Evolutionary conservation across 2,113 vertebrate species (phyloP).

Genomic region (Clinocottus analis): DNA sequence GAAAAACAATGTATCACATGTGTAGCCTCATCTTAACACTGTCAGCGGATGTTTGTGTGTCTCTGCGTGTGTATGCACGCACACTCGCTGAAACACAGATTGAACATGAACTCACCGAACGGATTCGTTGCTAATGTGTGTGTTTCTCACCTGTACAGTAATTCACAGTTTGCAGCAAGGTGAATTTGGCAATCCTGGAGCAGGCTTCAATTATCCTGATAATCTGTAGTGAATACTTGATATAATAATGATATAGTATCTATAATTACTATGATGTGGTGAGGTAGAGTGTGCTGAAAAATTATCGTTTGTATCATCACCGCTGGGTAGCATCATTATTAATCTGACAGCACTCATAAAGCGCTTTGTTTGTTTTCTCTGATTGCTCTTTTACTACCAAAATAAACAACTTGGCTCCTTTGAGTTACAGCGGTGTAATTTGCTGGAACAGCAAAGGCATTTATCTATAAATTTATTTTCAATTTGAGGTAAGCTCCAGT

Average conservation of each 20-base stretch:
- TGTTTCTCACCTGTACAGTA: conserved; percentile 42
- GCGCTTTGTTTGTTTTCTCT: conserved; percentile 76
- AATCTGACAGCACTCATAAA: conserved; percentile 78
- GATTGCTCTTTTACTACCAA: conserved; percentile 79
- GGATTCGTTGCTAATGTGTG: conserved; percentile 13
- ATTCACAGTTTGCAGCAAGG: conserved; percentile 56
- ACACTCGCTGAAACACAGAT: conserved; percentile 21
- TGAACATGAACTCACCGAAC: conserved; percentile 35
- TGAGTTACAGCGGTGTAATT: conserved; percentile 81
- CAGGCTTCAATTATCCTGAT: conserved; percentile 78
- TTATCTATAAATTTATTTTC: conserved; percentile 86
- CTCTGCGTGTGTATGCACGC: not conserved
- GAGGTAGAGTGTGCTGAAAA: conserved; percentile 68
- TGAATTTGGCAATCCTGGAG: conserved; percentile 63
- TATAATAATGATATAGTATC: conserved; percentile 80
- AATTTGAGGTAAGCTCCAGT: conserved; percentile 83
- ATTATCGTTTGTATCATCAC: conserved; percentile 77
- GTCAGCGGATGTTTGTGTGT: conserved; percentile 56
- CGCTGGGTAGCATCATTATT: conserved; percentile 76
- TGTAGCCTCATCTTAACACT: conserved; percentile 69
- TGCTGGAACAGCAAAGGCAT: conserved; percentile 79
- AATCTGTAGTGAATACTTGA: conserved; percentile 80
- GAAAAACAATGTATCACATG: conserved; percentile 75
- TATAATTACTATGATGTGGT: conserved; percentile 82
- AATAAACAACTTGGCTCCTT: conserved; percentile 83